Base-by-base conservation (phyloP, 2,888 invertebrate species). In the Melanargia galathea region DNA sequence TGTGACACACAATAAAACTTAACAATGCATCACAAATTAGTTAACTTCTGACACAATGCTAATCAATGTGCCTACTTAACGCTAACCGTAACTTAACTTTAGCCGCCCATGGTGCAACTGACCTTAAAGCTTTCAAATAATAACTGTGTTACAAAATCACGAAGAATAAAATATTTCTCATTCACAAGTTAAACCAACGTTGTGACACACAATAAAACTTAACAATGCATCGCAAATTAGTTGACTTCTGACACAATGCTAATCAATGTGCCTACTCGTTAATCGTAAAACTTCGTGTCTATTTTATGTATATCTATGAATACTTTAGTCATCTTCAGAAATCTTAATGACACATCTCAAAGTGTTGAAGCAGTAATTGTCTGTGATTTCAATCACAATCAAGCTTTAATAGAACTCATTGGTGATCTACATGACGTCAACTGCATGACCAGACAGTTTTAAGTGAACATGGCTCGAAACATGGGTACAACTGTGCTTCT, bases 341-440 rank as follows among this genome's bases (percentile, higher is more conserved):
- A n/a, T 49, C 49, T 7, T 35, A 52, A 45, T 49, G 59, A 60
- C 40, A 43, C 51, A 43, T 60, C 52, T 20, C 10, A 20, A 49
- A 16, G 49, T 22, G 22, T 33, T 7, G 30, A 8, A 18, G 18
- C 11, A 16, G 45, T 43, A 45, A 56, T 56, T 35, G 60, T 52
- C 64, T 60, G 60, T 51, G 55, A 60, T 61, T 64, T 46, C 57
- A 52, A 61, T 64, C 59, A 59, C 49, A 59, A 49, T 51, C 40
- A 59, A 22, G 20, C 59, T 40, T 18, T 59, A 51, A 51, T 57
- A 33, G 57, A 33, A 16, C 58, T 58, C 22, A 58, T 58, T 48
- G 58, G 24, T 5, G 10, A 35, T 45, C n/a, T 33, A 16, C n/a
- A 48, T 58, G 46, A 58, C 58, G 48, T 48, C 46, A 58, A 22